Evolutionary conservation across 2,888 invertebrate genomes (phyloP), one percentile per base, ranked within the genome.

Genomic region (Chymomyza amoena): DNA sequence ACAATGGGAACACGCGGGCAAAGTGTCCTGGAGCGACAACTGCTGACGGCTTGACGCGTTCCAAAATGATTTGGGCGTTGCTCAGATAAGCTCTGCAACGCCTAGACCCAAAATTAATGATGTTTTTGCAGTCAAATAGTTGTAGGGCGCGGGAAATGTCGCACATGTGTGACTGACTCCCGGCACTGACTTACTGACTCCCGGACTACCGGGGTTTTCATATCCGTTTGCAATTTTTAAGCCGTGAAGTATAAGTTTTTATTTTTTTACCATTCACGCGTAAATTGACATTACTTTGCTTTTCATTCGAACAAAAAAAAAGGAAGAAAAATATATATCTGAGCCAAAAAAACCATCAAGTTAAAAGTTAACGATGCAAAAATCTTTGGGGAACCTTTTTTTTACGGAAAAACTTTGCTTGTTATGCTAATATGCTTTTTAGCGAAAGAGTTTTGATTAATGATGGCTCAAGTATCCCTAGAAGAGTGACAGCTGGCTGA

Each of bases 101-200:
- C 75, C 81, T 78, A 76, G 76, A 74, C 77, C 66, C 63, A 68
- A 90, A 89, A 89, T 90, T 90, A 90, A 90, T 90, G 89, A 89
- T 89, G 83, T 88, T 89, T 75, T 61, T 70, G 59, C 61, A 61
- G 73, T 59, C 61, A 79, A 76, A 79, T 82, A 81, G 81, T 80
- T 79, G 75, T 66, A 39, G 28, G 51, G 60, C 50, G 66, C 52
- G 88, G 84, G 90, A 90, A 89, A 78, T 77, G 74, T 64, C 78
- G 75, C 90, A 90, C 88, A 90, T 90, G 89, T 90, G 90, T 54
- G 56, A 66, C 60, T 68, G 73, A 32, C 32, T 32, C 32, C 32
- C 32, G 32, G 32, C 32, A 32, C 32, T 32, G 32, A 66, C 75
- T 79, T 65, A 69, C 61, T 56, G 16, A 60, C 36, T 50, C 64